Conservation (phyloP, 2,113 vertebrate species). For the Oreochromis niloticus region DNA sequence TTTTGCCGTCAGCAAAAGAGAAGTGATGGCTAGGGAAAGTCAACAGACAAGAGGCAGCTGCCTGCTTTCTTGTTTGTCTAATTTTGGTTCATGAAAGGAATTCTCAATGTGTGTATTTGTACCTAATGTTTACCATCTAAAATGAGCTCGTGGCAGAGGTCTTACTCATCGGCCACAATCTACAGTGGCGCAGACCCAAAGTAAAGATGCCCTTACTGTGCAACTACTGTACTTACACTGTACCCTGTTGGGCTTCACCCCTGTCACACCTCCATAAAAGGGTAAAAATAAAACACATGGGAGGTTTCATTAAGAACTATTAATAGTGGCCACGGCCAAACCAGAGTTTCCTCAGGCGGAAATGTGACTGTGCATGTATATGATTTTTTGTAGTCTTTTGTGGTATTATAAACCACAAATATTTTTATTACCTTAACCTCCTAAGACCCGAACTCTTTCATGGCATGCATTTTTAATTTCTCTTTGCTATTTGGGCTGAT, state of each 20-base stretch:
- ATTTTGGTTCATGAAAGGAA: constrained; percentile 49
- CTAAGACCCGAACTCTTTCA: too few relatives aligned
- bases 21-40: constrained; percentile 55
- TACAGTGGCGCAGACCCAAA: constrained; percentile 54
- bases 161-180: constrained; percentile 55
- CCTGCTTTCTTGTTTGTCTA: constrained; percentile 63
- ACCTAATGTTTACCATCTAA: constrained; percentile 64
- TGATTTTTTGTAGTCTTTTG: background rate
- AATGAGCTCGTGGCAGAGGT: constrained; percentile 51
- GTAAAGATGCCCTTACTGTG: constrained; percentile 60
- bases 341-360: background rate
- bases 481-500: too few relatives aligned
- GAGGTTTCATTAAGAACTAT: constrained; percentile 7
- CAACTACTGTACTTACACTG: constrained; percentile 42
- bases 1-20: constrained; percentile 43
- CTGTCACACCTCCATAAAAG: constrained; percentile 26
- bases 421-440: background rate
- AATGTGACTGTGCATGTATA: background rate
- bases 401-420: background rate
- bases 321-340: background rate
- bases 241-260: constrained; percentile 12
- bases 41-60: constrained; percentile 58
- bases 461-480: too few relatives aligned
- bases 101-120: constrained; percentile 69
- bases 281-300: constrained; percentile 28